A percentile compares a stretch with the other conserved stretches of the same genome.
phyloP scores from a whole-genome alignment of 2,888 invertebrate species.

The Atrina japonica region DNA sequence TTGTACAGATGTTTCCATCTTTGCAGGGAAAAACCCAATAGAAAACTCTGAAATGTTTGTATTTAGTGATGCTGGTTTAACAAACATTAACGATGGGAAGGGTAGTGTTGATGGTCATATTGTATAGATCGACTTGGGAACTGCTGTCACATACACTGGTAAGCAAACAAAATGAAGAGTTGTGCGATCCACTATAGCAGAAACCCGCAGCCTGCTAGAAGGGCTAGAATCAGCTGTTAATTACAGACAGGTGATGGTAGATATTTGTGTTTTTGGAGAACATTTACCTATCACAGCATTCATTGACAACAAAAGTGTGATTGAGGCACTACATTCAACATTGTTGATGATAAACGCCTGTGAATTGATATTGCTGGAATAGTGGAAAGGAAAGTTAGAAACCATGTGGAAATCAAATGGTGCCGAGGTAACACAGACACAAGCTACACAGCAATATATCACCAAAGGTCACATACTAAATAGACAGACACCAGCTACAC shows the following conservation, averaged over 20 bases:
- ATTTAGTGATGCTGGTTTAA: slow-evolving; percentile 21
- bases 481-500: no score
- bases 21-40: background rate
- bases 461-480: no score
- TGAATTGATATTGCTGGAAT: slow-evolving; percentile 45
- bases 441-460: no score
- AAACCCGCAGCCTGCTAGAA: slow-evolving; percentile 38
- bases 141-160: slow-evolving; percentile 4
- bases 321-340: slow-evolving; percentile 37
- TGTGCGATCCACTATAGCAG: slow-evolving; percentile 39
- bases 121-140: background rate
- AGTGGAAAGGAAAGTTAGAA: no score
- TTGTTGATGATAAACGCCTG: slow-evolving; percentile 41
- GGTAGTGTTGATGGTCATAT: slow-evolving; percentile 8
- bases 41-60: slow-evolving; percentile 13
- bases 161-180: slow-evolving; percentile 38
- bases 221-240: slow-evolving; percentile 41
- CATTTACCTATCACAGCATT: slow-evolving; percentile 20
- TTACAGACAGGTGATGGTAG: slow-evolving; percentile 29
- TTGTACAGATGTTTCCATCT: background rate
- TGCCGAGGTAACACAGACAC: no score
- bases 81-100: slow-evolving; percentile 14
- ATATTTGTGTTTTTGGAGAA: slow-evolving; percentile 18
- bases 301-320: slow-evolving; percentile 45
- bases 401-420: slow-evolving; percentile 33